Evolutionary conservation across 2,888 invertebrate genomes (phyloP).

Genomic region (Plebejus argus): DNA sequence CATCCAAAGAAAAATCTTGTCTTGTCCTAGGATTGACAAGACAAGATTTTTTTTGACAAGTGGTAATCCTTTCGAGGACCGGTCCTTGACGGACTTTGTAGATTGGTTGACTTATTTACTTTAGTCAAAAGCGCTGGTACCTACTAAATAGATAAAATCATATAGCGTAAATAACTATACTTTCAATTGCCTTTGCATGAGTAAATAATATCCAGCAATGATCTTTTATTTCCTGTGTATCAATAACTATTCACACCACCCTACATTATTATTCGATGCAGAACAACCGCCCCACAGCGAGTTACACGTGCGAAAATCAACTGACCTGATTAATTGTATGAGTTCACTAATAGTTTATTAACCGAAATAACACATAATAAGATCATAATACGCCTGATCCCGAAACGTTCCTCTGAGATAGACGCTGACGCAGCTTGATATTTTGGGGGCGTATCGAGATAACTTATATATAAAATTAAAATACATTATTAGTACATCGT

Average conservation of each 20-base stretch:
- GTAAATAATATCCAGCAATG: no score
- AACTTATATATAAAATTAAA: not conserved
- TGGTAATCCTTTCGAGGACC: no score
- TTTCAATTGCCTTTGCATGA: no score
- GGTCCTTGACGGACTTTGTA: no score
- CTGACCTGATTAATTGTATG: not conserved
- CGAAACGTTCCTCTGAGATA: not conserved
- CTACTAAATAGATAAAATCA: no score
- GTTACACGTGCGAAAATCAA: slow-evolving; percentile 1
- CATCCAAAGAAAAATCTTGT: no score
- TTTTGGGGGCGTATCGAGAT: not conserved
- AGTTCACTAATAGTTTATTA: not conserved
- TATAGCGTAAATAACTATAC: no score
- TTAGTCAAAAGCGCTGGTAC: no score
- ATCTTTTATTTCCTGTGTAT: not conserved
- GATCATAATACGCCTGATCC: not conserved
- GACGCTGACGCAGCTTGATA: not conserved
- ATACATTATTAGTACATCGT: no score
- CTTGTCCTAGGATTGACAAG: no score
- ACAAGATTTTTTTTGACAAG: not conserved
- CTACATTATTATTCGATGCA: no score
- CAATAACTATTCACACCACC: not conserved
- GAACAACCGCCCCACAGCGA: not conserved
- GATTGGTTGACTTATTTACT: no score
- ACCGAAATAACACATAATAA: not conserved